phyloP scores from a whole-genome alignment of 92 coral and sea anemone genomes.

The Metridium senile region DNA sequence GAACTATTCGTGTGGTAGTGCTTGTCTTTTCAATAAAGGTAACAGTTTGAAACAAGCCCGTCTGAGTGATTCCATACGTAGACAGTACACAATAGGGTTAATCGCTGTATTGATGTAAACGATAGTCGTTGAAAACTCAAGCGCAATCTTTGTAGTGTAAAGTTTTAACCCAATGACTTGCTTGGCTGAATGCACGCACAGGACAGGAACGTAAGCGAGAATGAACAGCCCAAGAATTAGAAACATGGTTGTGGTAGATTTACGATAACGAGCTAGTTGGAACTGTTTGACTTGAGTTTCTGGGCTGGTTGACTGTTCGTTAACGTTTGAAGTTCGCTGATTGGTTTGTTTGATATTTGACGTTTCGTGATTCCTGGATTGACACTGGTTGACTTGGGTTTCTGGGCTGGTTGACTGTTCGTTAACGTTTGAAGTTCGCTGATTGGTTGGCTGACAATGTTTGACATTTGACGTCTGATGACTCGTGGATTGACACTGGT shows the following conservation, averaged over 20 bases:
- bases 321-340: background rate
- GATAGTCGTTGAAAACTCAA: conserved; percentile 13
- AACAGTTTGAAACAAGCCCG: conserved; percentile 24
- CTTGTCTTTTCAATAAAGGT: too few species aligned
- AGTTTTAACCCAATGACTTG: conserved; percentile 14
- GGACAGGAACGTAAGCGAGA: conserved; percentile 15
- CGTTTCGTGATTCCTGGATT: background rate
- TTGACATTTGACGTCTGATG: background rate
- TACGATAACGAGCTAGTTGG: conserved; percentile 19
- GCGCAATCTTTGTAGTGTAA: conserved; percentile 9
- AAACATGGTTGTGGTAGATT: conserved; percentile 35
- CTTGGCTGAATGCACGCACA: conserved; percentile 18
- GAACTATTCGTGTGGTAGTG: too few species aligned
- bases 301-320: too few species aligned
- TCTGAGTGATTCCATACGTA: conserved; percentile 23
- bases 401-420: too few species aligned
- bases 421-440: background rate
- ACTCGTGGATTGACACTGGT: background rate
- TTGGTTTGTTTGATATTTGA: background rate
- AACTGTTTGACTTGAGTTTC: conserved; percentile 3
- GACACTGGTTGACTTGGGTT: background rate
- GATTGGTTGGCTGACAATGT: background rate
- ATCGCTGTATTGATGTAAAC: conserved; percentile 31
- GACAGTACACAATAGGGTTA: conserved; percentile 38
- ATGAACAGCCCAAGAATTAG: conserved; percentile 20